Evolutionary conservation across 2,888 invertebrate species (phyloP).

Genomic region (Atrina japonica): DNA sequence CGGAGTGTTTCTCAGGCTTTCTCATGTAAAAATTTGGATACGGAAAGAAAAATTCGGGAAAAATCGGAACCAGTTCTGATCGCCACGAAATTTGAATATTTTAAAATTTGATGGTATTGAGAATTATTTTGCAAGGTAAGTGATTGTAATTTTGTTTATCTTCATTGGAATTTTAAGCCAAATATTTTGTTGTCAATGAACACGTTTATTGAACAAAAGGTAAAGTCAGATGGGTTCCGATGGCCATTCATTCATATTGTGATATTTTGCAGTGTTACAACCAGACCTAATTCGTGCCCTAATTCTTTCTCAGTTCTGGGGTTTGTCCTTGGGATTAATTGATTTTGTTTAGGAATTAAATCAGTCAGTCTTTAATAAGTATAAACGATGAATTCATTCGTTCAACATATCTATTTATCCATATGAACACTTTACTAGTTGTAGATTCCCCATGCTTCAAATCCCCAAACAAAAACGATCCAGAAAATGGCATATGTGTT

Average conservation of each 20-base stretch:
- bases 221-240: conserved; percentile 24
- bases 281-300: background rate
- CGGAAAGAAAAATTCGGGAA: conserved; percentile 40
- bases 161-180: background rate
- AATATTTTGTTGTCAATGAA: conserved; percentile 31
- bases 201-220: conserved; percentile 25
- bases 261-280: background rate
- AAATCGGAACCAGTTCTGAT: conserved; percentile 25
- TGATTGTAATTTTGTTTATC: no score
- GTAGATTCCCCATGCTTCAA: no score
- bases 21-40: conserved; percentile 12
- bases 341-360: no score
- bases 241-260: conserved; percentile 54
- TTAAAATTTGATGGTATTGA: background rate
- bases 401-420: no score
- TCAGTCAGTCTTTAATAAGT: no score
- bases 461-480: no score
- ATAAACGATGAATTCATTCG: no score
- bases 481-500: no score
- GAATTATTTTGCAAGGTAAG: background rate
- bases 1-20: conserved; percentile 33
- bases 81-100: background rate
- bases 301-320: no score
- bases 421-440: no score
- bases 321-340: no score